These are phyloP conservation scores for Myrmecobius fasciatus DNA, from an alignment of 2,113 vertebrate species.

Conservation along the genomic window DNA sequence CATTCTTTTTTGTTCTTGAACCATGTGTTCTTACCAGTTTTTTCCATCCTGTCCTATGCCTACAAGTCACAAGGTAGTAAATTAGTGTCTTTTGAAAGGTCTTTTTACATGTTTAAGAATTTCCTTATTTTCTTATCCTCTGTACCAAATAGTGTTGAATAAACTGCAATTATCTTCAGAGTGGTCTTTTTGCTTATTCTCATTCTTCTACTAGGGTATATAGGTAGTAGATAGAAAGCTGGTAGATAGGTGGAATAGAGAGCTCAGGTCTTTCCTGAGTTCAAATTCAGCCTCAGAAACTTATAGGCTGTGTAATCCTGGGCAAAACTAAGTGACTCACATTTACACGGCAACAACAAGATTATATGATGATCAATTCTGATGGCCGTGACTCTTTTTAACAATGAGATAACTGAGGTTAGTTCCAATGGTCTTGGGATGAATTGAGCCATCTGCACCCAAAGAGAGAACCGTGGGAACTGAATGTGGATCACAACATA, in stretches of 20 bases:
- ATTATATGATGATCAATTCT: too few relatives aligned
- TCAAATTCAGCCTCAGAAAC: neutral
- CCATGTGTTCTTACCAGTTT: neutral
- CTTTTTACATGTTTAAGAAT: neutral
- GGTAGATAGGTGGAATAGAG: neutral
- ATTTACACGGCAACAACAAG: too few relatives aligned
- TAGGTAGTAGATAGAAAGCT: neutral
- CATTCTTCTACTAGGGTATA: neutral
- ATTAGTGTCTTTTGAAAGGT: neutral
- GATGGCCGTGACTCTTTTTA: too few relatives aligned
- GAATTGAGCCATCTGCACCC: too few relatives aligned
- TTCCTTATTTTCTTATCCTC: neutral
- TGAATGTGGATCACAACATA: too few relatives aligned
- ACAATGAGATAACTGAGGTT: too few relatives aligned
- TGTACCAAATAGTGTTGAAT: neutral
- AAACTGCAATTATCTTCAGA: neutral
- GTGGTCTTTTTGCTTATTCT: neutral
- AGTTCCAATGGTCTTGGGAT: too few relatives aligned
- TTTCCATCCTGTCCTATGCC: neutral
- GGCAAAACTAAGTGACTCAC: neutral
- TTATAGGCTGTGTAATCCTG: neutral
- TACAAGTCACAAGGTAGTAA: neutral
- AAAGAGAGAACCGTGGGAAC: too few relatives aligned
- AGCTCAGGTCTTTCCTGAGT: neutral
- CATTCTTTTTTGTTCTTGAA: neutral